Evolutionary conservation across 23 tunicate genomes (phyloP).

Genomic region (Clavelina lepadiformis): DNA sequence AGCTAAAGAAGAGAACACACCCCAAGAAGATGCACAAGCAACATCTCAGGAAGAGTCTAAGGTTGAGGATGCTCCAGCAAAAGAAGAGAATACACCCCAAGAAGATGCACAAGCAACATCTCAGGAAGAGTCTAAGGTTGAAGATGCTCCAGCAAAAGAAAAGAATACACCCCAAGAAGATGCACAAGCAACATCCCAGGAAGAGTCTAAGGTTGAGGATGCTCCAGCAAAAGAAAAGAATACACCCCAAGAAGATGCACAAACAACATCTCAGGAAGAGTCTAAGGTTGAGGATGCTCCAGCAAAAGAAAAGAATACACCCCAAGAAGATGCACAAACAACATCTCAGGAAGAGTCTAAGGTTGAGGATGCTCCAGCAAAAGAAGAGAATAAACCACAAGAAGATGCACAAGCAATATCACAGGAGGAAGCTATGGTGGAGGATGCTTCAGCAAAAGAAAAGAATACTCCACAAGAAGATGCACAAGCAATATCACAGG

Average conservation of each 20-base stretch:
- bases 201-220: background rate
- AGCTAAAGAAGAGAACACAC: background rate
- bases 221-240: conserved; percentile 6
- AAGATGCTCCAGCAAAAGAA: background rate
- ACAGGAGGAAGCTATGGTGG: background rate
- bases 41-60: background rate
- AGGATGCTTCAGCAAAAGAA: background rate
- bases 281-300: background rate
- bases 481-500: background rate
- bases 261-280: too few relatives aligned
- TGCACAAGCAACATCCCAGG: background rate
- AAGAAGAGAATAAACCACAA: too few relatives aligned
- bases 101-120: background rate
- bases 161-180: background rate
- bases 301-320: background rate
- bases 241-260: background rate
- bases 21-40: background rate
- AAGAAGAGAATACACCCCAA: too few relatives aligned
- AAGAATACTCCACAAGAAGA: background rate
- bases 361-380: background rate
- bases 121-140: background rate
- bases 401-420: background rate
- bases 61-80: background rate
- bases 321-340: background rate
- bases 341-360: background rate